phyloP scores from a whole-genome alignment of 2,797 vertebrate species.

The Dallia pectoralis region DNA sequence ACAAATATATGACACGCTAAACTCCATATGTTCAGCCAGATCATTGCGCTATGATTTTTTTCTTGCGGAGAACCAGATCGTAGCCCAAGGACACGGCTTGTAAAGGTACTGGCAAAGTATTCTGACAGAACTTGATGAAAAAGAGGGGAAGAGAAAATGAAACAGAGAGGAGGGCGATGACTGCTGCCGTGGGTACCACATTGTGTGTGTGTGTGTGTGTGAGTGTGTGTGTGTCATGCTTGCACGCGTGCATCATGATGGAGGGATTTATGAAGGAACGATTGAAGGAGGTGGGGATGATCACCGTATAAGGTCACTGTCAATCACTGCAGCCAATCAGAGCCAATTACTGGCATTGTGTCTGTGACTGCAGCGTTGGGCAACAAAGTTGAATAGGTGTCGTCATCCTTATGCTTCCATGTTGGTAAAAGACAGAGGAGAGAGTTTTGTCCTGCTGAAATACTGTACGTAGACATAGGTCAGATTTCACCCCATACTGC shows the following conservation, averaged over 20 bases:
- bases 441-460: too few relatives aligned
- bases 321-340: neutral
- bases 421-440: too few relatives aligned
- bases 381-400: neutral
- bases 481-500: too few relatives aligned
- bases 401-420: neutral
- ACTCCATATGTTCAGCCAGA: neutral
- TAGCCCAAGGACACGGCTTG: neutral
- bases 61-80: neutral
- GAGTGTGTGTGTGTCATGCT: neutral
- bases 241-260: neutral
- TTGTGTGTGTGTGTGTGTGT: slow-evolving; percentile 14
- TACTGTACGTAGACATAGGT: too few relatives aligned
- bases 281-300: neutral
- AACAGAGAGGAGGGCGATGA: slow-evolving; percentile 23
- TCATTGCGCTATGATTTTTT: neutral
- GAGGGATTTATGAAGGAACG: neutral
- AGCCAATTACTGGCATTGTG: neutral
- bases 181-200: slow-evolving; percentile 17
- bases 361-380: neutral
- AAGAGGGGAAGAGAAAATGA: slow-evolving; percentile 21
- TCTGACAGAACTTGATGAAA: slow-evolving; percentile 17
- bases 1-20: neutral
- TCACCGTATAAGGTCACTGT: neutral
- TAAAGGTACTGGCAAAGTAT: slow-evolving; percentile 1